Evolutionary conservation across 2,888 invertebrate genomes (phyloP).

Genomic region (Pterobdella sp.): DNA sequence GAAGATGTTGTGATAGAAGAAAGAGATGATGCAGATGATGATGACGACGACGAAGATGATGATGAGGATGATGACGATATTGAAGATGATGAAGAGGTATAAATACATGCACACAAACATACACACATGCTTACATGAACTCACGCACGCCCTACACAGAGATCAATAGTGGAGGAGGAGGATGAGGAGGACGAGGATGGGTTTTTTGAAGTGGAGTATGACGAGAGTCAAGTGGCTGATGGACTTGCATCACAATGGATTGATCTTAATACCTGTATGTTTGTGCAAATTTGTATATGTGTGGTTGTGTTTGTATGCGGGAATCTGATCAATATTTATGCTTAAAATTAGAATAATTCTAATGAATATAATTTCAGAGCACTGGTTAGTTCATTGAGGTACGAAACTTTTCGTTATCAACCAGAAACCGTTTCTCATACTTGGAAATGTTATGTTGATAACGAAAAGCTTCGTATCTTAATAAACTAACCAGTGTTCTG

Average conservation of each 20-base stretch:
- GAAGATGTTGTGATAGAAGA: slow-evolving; percentile 12
- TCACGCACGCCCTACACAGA: slow-evolving; percentile 39
- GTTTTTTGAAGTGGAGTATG: slow-evolving; percentile 34
- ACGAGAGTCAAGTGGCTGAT: slow-evolving; percentile 31
- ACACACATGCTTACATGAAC: not conserved
- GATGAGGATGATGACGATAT: slow-evolving; percentile 20
- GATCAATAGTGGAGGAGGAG: slow-evolving; percentile 49
- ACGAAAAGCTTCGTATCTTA: too few relatives aligned
- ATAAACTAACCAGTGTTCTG: too few relatives aligned
- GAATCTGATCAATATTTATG: too few relatives aligned
- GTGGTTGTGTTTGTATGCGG: not conserved
- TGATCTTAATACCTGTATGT: not conserved
- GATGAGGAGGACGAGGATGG: slow-evolving; percentile 46
- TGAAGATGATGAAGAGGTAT: slow-evolving; percentile 12
- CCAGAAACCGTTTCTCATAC: too few relatives aligned
- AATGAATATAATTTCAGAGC: too few relatives aligned
- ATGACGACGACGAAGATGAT: slow-evolving; percentile 14
- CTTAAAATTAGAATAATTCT: too few relatives aligned
- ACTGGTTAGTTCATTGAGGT: too few relatives aligned
- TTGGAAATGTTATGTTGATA: too few relatives aligned
- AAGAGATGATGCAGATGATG: not conserved
- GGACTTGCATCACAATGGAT: slow-evolving; percentile 11
- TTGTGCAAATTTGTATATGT: not conserved
- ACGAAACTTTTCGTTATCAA: too few relatives aligned
- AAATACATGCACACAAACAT: not conserved